Evolutionary conservation across 2,888 invertebrate genomes (phyloP).

Genomic region (Lucinisca nassula): DNA sequence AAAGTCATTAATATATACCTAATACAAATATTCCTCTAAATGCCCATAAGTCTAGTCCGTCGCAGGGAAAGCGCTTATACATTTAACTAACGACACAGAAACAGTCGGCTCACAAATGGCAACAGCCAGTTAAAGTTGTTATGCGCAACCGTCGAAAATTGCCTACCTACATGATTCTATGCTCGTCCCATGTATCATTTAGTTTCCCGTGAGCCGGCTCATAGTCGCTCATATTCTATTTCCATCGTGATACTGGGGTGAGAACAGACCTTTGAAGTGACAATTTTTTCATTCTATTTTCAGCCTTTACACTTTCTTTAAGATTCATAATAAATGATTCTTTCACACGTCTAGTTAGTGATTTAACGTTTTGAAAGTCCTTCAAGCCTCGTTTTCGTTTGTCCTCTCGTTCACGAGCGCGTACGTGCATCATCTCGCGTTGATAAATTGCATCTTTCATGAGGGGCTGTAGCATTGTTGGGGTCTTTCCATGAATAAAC

Average conservation of each 20-base stretch:
- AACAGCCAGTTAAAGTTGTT: too few species aligned
- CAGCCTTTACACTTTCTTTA: conserved; percentile 62
- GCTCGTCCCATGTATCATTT: too few species aligned
- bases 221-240: too few species aligned
- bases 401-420: conserved; percentile 57
- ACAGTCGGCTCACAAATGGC: too few species aligned
- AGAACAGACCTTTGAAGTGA: conserved; percentile 60
- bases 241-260: conserved; percentile 60
- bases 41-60: too few species aligned
- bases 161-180: too few species aligned
- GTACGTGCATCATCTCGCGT: conserved; percentile 70
- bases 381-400: conserved; percentile 51
- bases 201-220: too few species aligned
- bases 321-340: conserved; percentile 67
- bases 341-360: conserved; percentile 63
- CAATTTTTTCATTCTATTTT: conserved; percentile 70
- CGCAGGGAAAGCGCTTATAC: too few species aligned
- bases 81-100: too few species aligned
- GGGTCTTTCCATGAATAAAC: conserved; percentile 69
- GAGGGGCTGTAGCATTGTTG: conserved; percentile 65
- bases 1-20: too few species aligned
- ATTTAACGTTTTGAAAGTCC: conserved; percentile 52
- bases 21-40: too few species aligned
- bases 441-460: conserved; percentile 73
- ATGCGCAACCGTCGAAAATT: too few species aligned